These are phyloP conservation scores for Parthenolecanium corni DNA, from an alignment of 2,888 invertebrate genomes.

Conservation along the genomic window DNA sequence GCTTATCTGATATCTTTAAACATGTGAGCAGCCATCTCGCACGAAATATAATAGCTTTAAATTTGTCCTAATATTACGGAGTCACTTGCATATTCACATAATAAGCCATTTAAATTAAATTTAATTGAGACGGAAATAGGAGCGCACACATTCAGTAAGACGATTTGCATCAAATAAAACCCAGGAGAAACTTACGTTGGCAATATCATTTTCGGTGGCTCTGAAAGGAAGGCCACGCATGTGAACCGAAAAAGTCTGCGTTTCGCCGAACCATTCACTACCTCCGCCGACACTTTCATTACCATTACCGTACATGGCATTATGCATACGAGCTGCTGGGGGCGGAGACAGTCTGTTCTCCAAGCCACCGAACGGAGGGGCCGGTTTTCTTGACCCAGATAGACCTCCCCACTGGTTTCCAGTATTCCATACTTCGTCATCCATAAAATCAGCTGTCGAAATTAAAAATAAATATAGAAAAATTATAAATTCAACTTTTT, in stretches of 20 bases:
- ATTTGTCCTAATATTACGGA: no score
- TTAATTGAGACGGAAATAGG: no score
- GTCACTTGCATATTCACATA: no score
- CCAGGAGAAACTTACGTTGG: constrained; percentile 49
- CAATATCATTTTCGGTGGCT: constrained; percentile 70
- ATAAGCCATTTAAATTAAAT: no score
- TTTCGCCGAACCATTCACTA: not conserved
- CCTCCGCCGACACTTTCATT: not conserved
- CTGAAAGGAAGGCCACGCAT: constrained; percentile 63
- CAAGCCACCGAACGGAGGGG: not conserved
- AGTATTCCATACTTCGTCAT: constrained; percentile 36
- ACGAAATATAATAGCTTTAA: no score
- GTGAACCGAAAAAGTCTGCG: constrained; percentile 45
- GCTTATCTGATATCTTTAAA: no score
- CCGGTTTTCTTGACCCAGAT: constrained; percentile 33
- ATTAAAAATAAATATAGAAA: constrained; percentile 32
- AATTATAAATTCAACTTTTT: no score
- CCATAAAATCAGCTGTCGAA: not conserved
- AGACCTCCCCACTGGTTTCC: constrained; percentile 36
- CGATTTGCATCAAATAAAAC: no score
- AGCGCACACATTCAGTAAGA: no score
- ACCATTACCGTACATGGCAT: constrained; percentile 21
- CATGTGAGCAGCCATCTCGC: no score
- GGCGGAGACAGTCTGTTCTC: constrained; percentile 12
- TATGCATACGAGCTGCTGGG: constrained; percentile 11